A percentile compares a stretch with the other conserved stretches of the same genome.
Conservation (phyloP, 2,888 invertebrate genomes). For the Griposia aprilina region DNA sequence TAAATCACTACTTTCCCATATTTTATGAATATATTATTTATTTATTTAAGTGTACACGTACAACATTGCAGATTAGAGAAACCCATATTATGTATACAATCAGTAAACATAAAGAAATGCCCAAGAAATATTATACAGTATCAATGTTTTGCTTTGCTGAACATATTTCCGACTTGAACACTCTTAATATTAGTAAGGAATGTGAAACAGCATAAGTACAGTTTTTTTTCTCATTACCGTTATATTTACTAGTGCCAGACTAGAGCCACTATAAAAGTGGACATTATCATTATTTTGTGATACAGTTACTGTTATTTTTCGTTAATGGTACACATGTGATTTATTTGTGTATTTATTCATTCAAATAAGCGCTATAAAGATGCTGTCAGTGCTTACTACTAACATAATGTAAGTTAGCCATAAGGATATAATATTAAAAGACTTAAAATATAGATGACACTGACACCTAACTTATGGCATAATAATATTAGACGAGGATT, state of each 20-base stretch:
- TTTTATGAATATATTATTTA: not conserved
- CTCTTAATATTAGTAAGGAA: conserved; percentile 48
- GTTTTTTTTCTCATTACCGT: conserved; percentile 5
- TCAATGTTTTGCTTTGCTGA: conserved; percentile 14
- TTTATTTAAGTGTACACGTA: not conserved
- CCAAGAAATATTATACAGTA: conserved; percentile 32
- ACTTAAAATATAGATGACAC: conserved; percentile 66
- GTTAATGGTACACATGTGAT: conserved; percentile 63
- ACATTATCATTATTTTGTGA: conserved; percentile 28
- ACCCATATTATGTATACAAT: conserved; percentile 6
- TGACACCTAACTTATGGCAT: conserved; percentile 74
- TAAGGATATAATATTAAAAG: conserved; percentile 40
- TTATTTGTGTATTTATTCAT: conserved; percentile 61
- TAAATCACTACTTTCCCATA: conserved; percentile 64
- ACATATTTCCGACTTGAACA: conserved; percentile 15
- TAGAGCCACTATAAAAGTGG: conserved; percentile 51
- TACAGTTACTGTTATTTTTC: conserved; percentile 30
- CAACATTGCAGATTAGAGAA: not conserved
- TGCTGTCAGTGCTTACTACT: conserved; percentile 49
- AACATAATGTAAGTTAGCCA: conserved; percentile 25
- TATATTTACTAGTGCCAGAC: conserved; percentile 42
- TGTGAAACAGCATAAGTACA: conserved; percentile 41
- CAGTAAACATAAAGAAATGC: conserved; percentile 35
- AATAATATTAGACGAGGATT: conserved; percentile 71
- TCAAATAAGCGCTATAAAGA: conserved; percentile 45